Percentiles rank a stretch among this genome's conserved stretches.
These are phyloP conservation scores for Drosophila seclusa DNA, from an alignment of 2,888 invertebrate genomes.

Conservation along the genomic window DNA sequence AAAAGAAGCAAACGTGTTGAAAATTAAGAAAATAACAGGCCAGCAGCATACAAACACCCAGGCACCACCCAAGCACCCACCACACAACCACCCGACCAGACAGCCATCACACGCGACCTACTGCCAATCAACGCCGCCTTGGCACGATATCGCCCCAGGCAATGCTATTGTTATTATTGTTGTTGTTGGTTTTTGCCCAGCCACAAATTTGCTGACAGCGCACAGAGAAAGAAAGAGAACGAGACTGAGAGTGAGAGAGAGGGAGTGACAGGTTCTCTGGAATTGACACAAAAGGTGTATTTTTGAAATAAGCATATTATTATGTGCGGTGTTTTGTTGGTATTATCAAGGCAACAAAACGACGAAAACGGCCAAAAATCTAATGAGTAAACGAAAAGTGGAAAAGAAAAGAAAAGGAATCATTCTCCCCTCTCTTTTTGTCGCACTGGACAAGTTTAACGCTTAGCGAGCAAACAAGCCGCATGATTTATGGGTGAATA, in stretches of 20 bases:
- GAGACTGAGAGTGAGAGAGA: neutral
- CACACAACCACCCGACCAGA: neutral
- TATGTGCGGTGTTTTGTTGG: conserved; percentile 57
- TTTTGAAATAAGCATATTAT: conserved; percentile 75
- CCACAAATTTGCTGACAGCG: conserved; percentile 61
- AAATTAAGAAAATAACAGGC: conserved; percentile 78
- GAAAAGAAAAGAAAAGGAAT: neutral
- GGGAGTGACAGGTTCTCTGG: conserved; percentile 18
- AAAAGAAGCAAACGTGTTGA: conserved; percentile 75
- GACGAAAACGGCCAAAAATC: conserved; percentile 56
- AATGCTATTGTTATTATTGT: conserved; percentile 23
- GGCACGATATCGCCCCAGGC: conserved; percentile 54
- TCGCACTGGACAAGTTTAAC: conserved; percentile 23
- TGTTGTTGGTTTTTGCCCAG: conserved; percentile 24
- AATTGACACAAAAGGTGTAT: conserved; percentile 76
- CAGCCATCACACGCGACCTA: conserved; percentile 45
- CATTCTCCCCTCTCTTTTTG: neutral
- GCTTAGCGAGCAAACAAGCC: conserved; percentile 64
- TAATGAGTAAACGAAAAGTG: conserved; percentile 66
- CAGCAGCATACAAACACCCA: conserved; percentile 19
- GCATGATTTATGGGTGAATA: conserved; percentile 64
- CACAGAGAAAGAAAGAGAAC: conserved; percentile 11
- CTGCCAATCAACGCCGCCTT: conserved; percentile 69
- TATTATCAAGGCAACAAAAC: conserved; percentile 55
- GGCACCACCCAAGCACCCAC: conserved; percentile 10